A percentile compares a stretch with the other conserved stretches of the same genome.
These are phyloP conservation scores for Spisula subtruncata DNA, from an alignment of 2,888 invertebrate species.

Conservation along the genomic window DNA sequence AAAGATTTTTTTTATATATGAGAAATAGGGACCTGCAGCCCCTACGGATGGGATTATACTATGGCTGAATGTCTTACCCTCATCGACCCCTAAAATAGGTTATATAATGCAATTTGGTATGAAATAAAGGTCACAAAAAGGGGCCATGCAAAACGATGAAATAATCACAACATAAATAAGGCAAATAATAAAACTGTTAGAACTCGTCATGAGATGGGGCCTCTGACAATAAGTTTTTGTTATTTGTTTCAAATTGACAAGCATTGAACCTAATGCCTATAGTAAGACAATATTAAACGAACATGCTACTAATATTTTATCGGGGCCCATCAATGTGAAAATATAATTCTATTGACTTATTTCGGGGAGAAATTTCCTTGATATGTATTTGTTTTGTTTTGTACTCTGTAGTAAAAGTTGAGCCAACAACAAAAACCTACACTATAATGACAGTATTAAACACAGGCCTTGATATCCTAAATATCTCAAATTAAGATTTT, in stretches of 20 bases:
- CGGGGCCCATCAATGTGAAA: too few relatives aligned
- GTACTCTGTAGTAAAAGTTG: background rate
- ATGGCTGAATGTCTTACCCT: background rate
- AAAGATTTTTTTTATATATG: background rate
- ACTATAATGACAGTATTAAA: background rate
- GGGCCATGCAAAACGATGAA: constrained; percentile 23
- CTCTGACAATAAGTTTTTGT: too few relatives aligned
- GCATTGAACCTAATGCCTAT: too few relatives aligned
- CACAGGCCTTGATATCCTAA: too few relatives aligned
- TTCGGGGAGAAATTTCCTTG: too few relatives aligned
- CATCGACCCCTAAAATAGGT: constrained; percentile 15
- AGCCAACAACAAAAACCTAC: background rate
- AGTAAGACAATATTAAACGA: too few relatives aligned
- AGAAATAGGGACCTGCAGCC: constrained; percentile 21
- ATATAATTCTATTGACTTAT: too few relatives aligned
- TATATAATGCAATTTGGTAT: background rate
- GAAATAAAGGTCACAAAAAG: constrained; percentile 11
- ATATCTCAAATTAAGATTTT: too few relatives aligned
- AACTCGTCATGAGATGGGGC: too few relatives aligned
- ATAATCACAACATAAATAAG: background rate
- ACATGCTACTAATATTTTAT: too few relatives aligned
- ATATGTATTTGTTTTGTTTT: too few relatives aligned
- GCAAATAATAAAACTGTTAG: background rate
- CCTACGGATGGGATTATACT: background rate
- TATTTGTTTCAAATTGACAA: too few relatives aligned